These are phyloP conservation scores for Anthopleura sola DNA, from an alignment of 64 coral and sea anemone genomes.

Conservation along the genomic window DNA sequence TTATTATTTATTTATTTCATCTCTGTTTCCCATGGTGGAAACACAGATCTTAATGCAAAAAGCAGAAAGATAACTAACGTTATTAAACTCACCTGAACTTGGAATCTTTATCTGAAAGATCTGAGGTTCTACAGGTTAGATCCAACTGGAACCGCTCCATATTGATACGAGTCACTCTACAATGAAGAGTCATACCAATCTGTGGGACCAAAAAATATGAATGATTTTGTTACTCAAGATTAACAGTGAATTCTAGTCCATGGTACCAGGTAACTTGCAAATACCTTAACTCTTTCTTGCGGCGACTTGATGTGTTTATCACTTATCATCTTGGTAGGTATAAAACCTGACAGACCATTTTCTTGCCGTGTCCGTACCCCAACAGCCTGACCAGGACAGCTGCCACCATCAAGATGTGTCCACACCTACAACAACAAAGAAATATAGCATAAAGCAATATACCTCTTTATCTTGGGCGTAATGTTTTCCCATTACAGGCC, in stretches of 20 bases:
- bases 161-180: conserved; percentile 85
- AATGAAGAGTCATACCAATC: conserved; percentile 89
- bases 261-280: not conserved
- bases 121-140: conserved; percentile 81
- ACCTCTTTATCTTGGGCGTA: not conserved
- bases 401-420: conserved; percentile 97
- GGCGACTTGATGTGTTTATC: conserved; percentile 90
- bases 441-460: not conserved
- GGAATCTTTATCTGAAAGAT: conserved; percentile 87
- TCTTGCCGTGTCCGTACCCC: conserved; percentile 80
- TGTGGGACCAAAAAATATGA: not conserved
- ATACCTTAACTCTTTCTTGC: conserved; percentile 96
- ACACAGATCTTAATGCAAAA: too few relatives aligned
- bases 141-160: conserved; percentile 95
- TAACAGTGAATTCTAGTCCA: too few relatives aligned
- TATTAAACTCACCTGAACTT: conserved; percentile 70
- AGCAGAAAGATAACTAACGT: too few relatives aligned
- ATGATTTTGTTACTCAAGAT: too few relatives aligned
- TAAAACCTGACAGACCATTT: conserved; percentile 90
- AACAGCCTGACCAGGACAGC: conserved; percentile 87
- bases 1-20: too few relatives aligned
- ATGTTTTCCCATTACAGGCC: too few relatives aligned
- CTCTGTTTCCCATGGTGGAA: too few relatives aligned
- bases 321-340: conserved; percentile 96
- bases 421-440: conserved; percentile 57